Conservation (phyloP, 2,797 vertebrate species). For the Peromyscus attwateri region DNA sequence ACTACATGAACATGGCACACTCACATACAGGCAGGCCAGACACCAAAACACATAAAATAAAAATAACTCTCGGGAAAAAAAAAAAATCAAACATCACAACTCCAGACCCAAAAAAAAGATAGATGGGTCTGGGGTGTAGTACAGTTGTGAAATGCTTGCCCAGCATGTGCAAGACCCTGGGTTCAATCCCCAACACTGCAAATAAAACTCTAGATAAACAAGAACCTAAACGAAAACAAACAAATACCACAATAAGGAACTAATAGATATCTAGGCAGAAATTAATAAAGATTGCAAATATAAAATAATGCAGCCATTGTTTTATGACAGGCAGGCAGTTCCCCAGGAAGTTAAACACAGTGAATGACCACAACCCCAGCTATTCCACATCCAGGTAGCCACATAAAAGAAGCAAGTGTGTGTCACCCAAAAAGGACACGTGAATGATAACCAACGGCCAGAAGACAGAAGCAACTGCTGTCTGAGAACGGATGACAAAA, state of each 20-base stretch:
- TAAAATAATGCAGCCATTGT: accelerated
- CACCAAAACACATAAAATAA: neutral
- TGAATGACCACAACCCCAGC: neutral
- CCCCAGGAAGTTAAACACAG: neutral
- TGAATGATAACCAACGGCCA: accelerated
- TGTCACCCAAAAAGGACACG: neutral
- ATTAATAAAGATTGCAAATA: accelerated
- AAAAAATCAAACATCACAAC: neutral
- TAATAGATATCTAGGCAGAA: neutral
- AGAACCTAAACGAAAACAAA: neutral
- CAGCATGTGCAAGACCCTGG: neutral
- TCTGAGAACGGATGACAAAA: neutral
- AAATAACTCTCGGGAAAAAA: neutral
- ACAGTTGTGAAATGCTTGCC: neutral
- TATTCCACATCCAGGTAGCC: neutral
- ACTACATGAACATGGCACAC: neutral
- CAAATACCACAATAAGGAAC: neutral
- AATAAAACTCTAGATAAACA: neutral
- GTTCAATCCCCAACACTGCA: neutral
- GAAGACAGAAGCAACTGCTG: neutral
- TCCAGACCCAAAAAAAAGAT: neutral
- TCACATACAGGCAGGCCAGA: neutral
- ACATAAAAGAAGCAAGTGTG: neutral
- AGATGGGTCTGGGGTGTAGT: neutral
- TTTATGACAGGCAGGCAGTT: no score